Percentiles rank a stretch among this genome's conserved stretches.
phyloP scores from a whole-genome alignment of 2,888 invertebrate genomes.

The Drosophila koepferae region DNA sequence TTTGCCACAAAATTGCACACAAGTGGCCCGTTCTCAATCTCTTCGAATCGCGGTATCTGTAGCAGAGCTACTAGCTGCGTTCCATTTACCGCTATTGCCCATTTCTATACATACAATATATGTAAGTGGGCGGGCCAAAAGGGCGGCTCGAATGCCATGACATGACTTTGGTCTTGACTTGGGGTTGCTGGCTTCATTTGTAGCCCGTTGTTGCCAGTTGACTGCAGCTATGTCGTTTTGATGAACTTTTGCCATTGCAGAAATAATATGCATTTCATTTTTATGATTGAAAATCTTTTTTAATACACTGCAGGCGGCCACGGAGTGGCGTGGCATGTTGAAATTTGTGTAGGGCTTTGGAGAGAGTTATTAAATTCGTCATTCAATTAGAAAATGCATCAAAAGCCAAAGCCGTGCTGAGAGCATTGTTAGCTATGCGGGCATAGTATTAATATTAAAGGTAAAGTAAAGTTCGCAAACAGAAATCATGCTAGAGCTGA shows the following conservation, averaged over 20 bases:
- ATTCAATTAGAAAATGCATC: too few species aligned
- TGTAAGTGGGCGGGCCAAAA: conserved; percentile 19
- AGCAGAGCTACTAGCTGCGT: conserved; percentile 18
- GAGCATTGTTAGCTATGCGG: too few species aligned
- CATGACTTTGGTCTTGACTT: conserved; percentile 8
- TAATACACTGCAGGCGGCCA: conserved; percentile 34
- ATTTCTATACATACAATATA: background rate
- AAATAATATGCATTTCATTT: conserved; percentile 32
- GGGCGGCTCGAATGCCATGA: conserved; percentile 32
- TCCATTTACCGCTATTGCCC: conserved; percentile 48
- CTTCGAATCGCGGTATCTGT: conserved; percentile 25
- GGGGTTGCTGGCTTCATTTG: conserved; percentile 44
- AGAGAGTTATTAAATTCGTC: background rate
- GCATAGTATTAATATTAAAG: too few species aligned
- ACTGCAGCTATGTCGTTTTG: conserved; percentile 63
- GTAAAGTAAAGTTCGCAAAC: too few species aligned
- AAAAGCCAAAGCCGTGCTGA: too few species aligned
- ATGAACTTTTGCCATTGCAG: conserved; percentile 63
- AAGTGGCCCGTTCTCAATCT: conserved; percentile 67
- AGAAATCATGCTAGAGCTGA: too few species aligned
- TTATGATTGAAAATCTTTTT: conserved; percentile 28
- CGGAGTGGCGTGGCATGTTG: background rate
- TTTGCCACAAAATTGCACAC: conserved; percentile 60
- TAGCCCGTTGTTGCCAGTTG: conserved; percentile 36
- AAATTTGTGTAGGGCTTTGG: too few species aligned